phyloP scores from a whole-genome alignment of 2,888 invertebrate species.

The Rhorus exstirpatorius region DNA sequence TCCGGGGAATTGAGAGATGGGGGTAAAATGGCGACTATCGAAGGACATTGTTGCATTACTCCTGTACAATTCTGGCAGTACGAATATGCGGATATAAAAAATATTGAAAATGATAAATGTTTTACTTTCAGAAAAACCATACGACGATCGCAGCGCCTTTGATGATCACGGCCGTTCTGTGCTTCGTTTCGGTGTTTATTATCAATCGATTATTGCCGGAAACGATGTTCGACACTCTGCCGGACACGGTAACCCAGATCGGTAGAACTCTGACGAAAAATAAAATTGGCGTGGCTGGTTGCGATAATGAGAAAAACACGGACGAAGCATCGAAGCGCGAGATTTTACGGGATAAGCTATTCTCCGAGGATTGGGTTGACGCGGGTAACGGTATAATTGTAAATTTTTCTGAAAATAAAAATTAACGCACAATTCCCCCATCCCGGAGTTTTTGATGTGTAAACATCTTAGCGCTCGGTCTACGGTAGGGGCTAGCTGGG shows the following conservation, averaged over 20 bases:
- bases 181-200: conserved; percentile 76
- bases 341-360: conserved; percentile 80
- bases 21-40: too few relatives aligned
- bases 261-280: conserved; percentile 66
- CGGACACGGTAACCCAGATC: conserved; percentile 77
- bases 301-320: conserved; percentile 56
- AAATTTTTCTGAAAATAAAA: conserved; percentile 80
- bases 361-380: conserved; percentile 83
- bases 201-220: conserved; percentile 78
- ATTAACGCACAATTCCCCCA: conserved; percentile 27
- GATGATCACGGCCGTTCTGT: conserved; percentile 76
- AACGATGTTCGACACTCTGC: conserved; percentile 76
- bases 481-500: too few relatives aligned
- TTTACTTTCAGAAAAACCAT: conserved; percentile 73
- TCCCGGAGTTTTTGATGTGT: too few relatives aligned
- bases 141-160: conserved; percentile 72
- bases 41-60: too few relatives aligned
- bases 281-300: conserved; percentile 51
- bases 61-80: too few relatives aligned
- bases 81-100: too few relatives aligned
- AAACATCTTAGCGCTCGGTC: too few relatives aligned
- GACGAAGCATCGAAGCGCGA: conserved; percentile 74
- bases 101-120: too few relatives aligned
- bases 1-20: too few relatives aligned
- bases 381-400: conserved; percentile 83